Evolutionary conservation across 2,888 invertebrate species (phyloP).

Genomic region (Ochlodes sylvanus): DNA sequence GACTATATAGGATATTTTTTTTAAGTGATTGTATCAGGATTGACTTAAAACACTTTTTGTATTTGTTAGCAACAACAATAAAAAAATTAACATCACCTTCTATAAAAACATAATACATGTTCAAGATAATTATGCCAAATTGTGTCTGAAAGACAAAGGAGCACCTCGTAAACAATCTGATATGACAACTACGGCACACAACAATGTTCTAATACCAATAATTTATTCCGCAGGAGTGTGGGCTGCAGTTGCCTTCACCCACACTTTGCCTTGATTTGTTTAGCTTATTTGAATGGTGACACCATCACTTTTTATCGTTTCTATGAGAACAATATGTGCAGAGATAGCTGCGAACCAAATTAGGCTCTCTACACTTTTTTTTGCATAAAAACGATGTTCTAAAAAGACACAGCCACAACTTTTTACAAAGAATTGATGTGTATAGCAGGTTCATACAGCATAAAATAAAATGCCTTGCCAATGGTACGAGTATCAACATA

Average conservation of each 20-base stretch:
- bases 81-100: not conserved
- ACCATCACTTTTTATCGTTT: constrained; percentile 48
- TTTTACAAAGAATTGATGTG: not conserved
- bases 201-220: constrained; percentile 75
- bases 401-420: not conserved
- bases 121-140: constrained; percentile 25
- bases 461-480: constrained; percentile 5
- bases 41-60: no score
- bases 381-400: not conserved
- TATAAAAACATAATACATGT: not conserved
- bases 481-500: constrained; percentile 35
- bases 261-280: constrained; percentile 74
- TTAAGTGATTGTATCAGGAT: no score
- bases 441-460: not conserved
- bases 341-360: constrained; percentile 15
- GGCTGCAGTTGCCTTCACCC: constrained; percentile 74
- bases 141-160: constrained; percentile 54
- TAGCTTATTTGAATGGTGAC: constrained; percentile 61
- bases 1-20: no score
- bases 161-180: constrained; percentile 55
- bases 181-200: constrained; percentile 70
- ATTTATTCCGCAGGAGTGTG: constrained; percentile 79
- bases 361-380: constrained; percentile 1
- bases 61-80: not conserved
- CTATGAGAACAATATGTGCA: constrained; percentile 22